These are phyloP conservation scores for Caenorhabditis tropicalis DNA, from an alignment of 1,140 invertebrate species.

Conservation along the genomic window DNA sequence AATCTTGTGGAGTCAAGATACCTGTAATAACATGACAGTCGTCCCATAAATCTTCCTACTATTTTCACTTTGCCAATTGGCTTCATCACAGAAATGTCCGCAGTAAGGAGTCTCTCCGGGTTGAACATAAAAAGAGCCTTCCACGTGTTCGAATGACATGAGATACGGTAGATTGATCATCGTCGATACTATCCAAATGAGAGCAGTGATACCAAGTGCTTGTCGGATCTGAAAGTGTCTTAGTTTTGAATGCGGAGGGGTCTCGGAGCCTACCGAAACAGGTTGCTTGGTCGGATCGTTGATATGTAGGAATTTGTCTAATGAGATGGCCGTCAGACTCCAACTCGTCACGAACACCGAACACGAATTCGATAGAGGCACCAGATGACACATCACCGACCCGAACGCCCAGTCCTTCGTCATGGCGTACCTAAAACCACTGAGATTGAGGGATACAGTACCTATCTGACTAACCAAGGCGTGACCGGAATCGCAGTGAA, in stretches of 20 bases:
- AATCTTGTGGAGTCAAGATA: conserved; percentile 26
- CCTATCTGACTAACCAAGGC: conserved; percentile 56
- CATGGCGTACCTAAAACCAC: conserved; percentile 58
- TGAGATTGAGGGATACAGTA: background rate
- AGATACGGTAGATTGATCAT: conserved; percentile 70
- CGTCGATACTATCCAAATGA: conserved; percentile 68
- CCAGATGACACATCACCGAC: conserved; percentile 67
- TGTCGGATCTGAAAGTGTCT: conserved; percentile 45
- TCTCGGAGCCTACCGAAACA: conserved; percentile 51
- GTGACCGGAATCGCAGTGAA: conserved; percentile 70
- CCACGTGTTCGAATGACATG: conserved; percentile 63
- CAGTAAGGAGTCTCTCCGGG: conserved; percentile 67
- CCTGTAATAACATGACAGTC: conserved; percentile 68
- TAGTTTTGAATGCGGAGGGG: background rate
- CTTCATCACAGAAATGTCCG: conserved; percentile 68
- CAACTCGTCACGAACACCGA: conserved; percentile 72
- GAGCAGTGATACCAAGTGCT: conserved; percentile 60
- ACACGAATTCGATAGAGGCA: conserved; percentile 69
- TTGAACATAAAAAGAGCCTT: conserved; percentile 67
- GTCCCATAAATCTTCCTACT: conserved; percentile 65
- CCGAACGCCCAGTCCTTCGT: conserved; percentile 70
- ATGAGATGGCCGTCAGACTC: conserved; percentile 67
- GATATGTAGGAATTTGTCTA: conserved; percentile 71
- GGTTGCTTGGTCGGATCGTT: conserved; percentile 57
- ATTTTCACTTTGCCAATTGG: conserved; percentile 67